Conservation (phyloP, 1,140 invertebrate species). For the Anastrepha obliqua region DNA sequence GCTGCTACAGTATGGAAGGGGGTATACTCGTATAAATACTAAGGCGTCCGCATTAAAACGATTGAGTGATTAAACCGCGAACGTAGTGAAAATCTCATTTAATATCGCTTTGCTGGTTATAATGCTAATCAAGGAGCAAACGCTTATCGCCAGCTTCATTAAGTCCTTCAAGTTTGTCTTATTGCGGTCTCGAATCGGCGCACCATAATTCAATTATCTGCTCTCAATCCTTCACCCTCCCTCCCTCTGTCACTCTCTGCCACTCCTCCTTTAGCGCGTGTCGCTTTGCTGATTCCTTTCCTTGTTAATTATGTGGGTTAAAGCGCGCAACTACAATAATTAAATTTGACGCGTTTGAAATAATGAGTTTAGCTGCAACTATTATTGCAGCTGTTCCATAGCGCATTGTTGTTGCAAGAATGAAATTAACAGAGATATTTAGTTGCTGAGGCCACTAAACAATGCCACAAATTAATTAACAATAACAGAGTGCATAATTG, state of each 20-base stretch:
- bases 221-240: background rate
- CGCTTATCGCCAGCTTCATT: background rate
- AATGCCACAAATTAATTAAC: conserved; percentile 31
- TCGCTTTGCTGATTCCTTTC: background rate
- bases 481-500: background rate
- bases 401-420: background rate
- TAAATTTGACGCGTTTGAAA: conserved; percentile 20
- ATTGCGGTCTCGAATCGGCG: background rate
- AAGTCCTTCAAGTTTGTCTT: background rate
- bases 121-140: background rate
- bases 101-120: background rate
- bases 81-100: background rate
- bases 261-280: background rate
- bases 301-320: conserved; percentile 5
- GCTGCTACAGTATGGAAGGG: too few species aligned
- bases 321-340: background rate
- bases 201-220: background rate
- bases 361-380: background rate
- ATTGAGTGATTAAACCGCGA: background rate
- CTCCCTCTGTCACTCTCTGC: background rate
- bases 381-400: background rate
- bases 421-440: background rate
- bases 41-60: too few species aligned
- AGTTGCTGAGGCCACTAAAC: background rate
- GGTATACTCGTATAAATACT: too few species aligned